Conservation (phyloP, 2,113 vertebrate genomes). For the Felis chaus region DNA sequence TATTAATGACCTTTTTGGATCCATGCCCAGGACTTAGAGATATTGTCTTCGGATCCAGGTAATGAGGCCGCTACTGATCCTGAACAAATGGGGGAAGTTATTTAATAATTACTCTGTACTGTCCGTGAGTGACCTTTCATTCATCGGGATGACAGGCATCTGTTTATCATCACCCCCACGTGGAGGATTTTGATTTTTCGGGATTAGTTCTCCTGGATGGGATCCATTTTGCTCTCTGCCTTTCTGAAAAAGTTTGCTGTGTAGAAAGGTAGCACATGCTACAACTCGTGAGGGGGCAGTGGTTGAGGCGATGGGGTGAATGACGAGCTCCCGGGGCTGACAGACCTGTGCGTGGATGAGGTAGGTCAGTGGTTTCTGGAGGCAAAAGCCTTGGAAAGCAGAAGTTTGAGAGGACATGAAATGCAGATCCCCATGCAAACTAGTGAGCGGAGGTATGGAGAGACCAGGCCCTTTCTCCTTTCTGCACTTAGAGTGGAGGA, state of each 20-base stretch:
- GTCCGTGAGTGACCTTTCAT: constrained; percentile 83
- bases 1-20: constrained; percentile 84
- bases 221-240: constrained; percentile 51
- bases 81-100: constrained; percentile 86
- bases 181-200: constrained; percentile 68
- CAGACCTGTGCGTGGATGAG: neutral
- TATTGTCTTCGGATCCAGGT: constrained; percentile 81
- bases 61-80: constrained; percentile 85
- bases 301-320: rapidly evolving
- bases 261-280: neutral
- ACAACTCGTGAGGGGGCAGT: rapidly evolving
- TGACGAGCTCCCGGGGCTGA: too few relatives aligned
- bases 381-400: neutral
- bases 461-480: neutral
- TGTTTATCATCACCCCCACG: constrained; percentile 77
- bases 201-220: constrained; percentile 77
- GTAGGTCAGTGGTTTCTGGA: neutral
- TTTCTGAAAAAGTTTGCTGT: neutral
- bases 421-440: neutral
- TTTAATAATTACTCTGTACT: constrained; percentile 84
- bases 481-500: neutral
- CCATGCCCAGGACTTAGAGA: constrained; percentile 80
- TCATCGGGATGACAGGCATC: constrained; percentile 77
- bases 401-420: neutral
- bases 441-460: neutral